Evolutionary conservation across 2,888 invertebrate genomes (phyloP).

Genomic region (Diaprepes abbreviatus): DNA sequence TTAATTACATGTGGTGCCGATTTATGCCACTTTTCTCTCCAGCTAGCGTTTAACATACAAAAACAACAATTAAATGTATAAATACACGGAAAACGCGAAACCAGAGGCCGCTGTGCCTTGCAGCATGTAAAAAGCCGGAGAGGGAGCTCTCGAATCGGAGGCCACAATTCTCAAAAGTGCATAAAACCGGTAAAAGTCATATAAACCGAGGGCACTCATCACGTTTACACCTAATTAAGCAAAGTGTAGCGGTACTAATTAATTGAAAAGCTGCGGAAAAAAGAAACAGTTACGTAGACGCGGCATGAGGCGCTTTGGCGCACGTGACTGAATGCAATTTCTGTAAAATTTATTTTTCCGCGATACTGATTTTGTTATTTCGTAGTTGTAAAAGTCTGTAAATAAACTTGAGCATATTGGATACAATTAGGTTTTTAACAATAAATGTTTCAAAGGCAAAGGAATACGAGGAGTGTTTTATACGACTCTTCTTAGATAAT

Average conservation of each 20-base stretch:
- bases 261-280: slow-evolving; percentile 42
- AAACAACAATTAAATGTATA: slow-evolving; percentile 2
- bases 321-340: neutral
- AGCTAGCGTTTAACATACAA: neutral
- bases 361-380: too few relatives aligned
- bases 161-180: slow-evolving; percentile 25
- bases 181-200: slow-evolving; percentile 45
- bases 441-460: too few relatives aligned
- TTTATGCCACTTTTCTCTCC: too few relatives aligned
- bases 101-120: slow-evolving; percentile 29
- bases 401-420: too few relatives aligned
- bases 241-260: slow-evolving; percentile 49
- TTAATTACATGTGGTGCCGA: too few relatives aligned
- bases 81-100: slow-evolving; percentile 24
- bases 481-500: too few relatives aligned
- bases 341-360: neutral
- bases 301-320: neutral
- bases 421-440: too few relatives aligned
- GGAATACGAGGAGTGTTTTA: too few relatives aligned
- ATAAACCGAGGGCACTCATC: slow-evolving; percentile 46
- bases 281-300: slow-evolving; percentile 39
- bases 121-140: slow-evolving; percentile 27
- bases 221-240: slow-evolving; percentile 47
- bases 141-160: slow-evolving; percentile 10
- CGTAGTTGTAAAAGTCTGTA: too few relatives aligned